phyloP scores from a whole-genome alignment of 2,113 vertebrate species.

The Peromyscus californicus region DNA sequence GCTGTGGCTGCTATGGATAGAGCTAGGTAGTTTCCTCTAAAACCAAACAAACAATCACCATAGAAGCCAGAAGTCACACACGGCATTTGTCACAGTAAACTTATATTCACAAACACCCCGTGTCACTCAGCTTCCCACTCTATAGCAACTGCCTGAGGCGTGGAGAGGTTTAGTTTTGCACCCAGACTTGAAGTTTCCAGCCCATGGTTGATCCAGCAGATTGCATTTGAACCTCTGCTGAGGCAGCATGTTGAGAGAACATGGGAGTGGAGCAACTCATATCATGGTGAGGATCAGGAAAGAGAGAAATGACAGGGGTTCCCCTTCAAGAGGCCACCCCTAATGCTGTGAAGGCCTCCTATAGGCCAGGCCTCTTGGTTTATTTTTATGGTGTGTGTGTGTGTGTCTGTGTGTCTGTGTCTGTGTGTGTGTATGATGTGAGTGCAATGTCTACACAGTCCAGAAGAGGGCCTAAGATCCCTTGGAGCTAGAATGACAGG shows the following conservation, averaged over 20 bases:
- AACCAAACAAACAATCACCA: slow-evolving; percentile 3
- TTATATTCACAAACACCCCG: background rate
- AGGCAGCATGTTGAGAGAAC: background rate
- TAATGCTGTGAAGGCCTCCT: background rate
- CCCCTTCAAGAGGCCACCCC: background rate
- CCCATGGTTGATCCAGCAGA: background rate
- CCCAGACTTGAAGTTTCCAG: background rate
- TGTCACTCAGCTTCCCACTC: background rate
- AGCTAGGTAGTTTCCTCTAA: background rate
- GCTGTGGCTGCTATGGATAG: background rate
- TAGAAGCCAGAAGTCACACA: background rate
- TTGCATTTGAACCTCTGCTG: too few relatives aligned
- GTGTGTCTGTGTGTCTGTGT: background rate
- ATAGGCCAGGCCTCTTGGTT: background rate
- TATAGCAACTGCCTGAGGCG: background rate
- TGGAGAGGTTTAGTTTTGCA: background rate
- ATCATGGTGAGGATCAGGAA: background rate
- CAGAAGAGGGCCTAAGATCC: background rate
- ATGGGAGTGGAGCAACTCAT: background rate
- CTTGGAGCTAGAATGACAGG: background rate
- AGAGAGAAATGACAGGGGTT: background rate
- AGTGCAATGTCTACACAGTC: background rate
- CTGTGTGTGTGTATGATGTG: background rate
- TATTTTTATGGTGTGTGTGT: background rate
- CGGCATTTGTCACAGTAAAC: background rate